Base-by-base conservation (phyloP, 2,888 invertebrate genomes). In the Pachliopta kotzebuea region DNA sequence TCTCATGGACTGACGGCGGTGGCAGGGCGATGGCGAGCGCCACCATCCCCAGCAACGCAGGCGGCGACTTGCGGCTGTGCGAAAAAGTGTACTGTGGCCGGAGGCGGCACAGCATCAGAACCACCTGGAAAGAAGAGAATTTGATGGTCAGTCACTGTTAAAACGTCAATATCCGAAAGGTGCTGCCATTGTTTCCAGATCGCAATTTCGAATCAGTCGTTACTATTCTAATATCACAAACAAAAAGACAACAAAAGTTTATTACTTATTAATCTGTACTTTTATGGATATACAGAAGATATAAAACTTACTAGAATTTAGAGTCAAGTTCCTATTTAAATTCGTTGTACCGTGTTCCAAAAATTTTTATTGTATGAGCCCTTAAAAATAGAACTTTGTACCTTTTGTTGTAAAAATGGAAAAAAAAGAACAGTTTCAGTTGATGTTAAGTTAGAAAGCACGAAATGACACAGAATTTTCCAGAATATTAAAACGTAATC, bases 1-100 rank as follows among this genome's bases (percentile, higher is more conserved):
- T 98, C 92, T 99, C 99, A 83, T 99, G 98, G 71, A 99, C 98
- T 70, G 98, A 98, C 17, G 99, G 98, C 17, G 99, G 98, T 56
- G 99, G 99, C 72, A 99, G 92, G 14, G 98, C 99, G 74, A 99
- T 98, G 72, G 98, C 99, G 75, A 99, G 84, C 6, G 97, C 98
- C 65, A 98, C 98, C 96, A 98, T 96, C 26, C 98, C 98, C 74
- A 99, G 89, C 37, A 98, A 92, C 9, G 97, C 96, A 18, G 97
- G 97, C 60, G 96, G 95, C 0, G 96, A 94, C 88, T 98, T 98
- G 77, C 98, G 94, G 72, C 96, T 95, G 88, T 98, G 96, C 17
- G 97, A 96, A 90, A 97, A 98, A 67, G 96, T 96, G 86, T 97
- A 97, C 88, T 98, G 98, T 21, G 98, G 97, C 81, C 98, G 94